Conservation (phyloP, 2,797 vertebrate genomes). For the Jordanella pulchra region DNA sequence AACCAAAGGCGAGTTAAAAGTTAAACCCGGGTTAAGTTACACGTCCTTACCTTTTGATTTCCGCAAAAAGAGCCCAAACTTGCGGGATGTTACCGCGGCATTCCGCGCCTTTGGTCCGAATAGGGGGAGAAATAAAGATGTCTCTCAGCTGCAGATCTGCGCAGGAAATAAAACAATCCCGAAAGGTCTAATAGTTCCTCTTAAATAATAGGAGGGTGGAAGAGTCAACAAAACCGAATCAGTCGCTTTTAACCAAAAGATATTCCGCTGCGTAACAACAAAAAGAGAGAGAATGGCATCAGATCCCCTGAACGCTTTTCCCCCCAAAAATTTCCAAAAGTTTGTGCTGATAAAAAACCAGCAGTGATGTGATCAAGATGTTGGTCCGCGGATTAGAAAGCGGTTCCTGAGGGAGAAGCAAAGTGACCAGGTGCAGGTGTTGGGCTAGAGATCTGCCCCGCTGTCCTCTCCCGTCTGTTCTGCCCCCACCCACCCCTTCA, state of each 20-base stretch:
- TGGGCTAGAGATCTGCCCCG: slow-evolving; percentile 59
- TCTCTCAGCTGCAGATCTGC: slow-evolving; percentile 41
- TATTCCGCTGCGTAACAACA: slow-evolving; percentile 23
- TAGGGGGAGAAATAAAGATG: background rate
- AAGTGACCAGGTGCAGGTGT: slow-evolving; percentile 77
- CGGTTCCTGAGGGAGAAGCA: slow-evolving; percentile 39
- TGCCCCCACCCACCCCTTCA: slow-evolving; percentile 67
- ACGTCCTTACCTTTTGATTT: slow-evolving; percentile 58
- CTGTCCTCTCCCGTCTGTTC: slow-evolving; percentile 74
- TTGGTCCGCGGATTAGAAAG: slow-evolving; percentile 29
- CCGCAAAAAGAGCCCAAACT: slow-evolving; percentile 42
- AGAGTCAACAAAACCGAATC: slow-evolving; percentile 12
- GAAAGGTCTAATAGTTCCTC: slow-evolving; percentile 41
- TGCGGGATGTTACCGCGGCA: slow-evolving; percentile 70
- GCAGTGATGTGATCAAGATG: slow-evolving; percentile 27
- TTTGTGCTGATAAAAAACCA: slow-evolving; percentile 41
- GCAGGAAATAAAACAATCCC: slow-evolving; percentile 58
- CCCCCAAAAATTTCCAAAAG: slow-evolving; percentile 47
- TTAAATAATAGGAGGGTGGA: background rate
- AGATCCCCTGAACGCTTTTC: slow-evolving; percentile 32
- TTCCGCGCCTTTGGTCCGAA: slow-evolving; percentile 57
- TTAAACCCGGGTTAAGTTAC: slow-evolving; percentile 54
- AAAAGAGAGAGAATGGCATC: slow-evolving; percentile 7
- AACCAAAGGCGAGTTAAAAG: slow-evolving; percentile 64
- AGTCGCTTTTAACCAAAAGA: slow-evolving; percentile 20